Evolutionary conservation across 53 echinoderm and acorn worm genomes (phyloP).

Genomic region (Echinometra lucunter): DNA sequence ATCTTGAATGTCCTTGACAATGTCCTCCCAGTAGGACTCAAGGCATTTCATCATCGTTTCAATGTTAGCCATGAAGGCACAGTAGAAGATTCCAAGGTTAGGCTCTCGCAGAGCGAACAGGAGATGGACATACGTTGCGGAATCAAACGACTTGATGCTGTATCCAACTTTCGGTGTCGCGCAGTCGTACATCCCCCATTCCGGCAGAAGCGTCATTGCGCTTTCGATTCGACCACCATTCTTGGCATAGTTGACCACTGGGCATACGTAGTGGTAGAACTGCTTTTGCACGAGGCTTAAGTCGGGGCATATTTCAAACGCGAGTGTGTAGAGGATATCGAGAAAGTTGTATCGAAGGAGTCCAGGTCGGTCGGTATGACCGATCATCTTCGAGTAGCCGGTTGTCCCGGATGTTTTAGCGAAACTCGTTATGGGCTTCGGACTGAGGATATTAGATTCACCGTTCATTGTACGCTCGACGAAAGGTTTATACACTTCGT

Average conservation of each 20-base stretch:
- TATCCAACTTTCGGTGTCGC: neutral
- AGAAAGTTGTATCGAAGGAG: neutral
- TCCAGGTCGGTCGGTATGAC: neutral
- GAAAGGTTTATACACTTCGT: neutral
- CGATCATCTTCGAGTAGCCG: neutral
- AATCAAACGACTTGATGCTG: neutral
- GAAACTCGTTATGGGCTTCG: neutral
- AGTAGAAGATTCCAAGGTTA: neutral
- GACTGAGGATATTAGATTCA: neutral
- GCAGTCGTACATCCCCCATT: neutral
- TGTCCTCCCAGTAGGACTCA: neutral
- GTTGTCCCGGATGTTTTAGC: neutral
- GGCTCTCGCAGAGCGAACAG: neutral
- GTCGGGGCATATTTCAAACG: neutral
- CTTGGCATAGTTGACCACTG: neutral
- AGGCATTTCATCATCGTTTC: neutral
- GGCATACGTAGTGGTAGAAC: neutral
- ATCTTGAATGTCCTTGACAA: neutral
- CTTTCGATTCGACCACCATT: neutral
- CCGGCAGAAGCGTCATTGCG: neutral
- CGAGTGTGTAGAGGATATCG: neutral
- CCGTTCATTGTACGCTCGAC: neutral
- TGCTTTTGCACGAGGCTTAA: neutral
- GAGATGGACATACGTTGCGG: neutral
- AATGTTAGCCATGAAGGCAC: neutral